phyloP scores from a whole-genome alignment of 2,888 invertebrate species.

The Ophraella communa region DNA sequence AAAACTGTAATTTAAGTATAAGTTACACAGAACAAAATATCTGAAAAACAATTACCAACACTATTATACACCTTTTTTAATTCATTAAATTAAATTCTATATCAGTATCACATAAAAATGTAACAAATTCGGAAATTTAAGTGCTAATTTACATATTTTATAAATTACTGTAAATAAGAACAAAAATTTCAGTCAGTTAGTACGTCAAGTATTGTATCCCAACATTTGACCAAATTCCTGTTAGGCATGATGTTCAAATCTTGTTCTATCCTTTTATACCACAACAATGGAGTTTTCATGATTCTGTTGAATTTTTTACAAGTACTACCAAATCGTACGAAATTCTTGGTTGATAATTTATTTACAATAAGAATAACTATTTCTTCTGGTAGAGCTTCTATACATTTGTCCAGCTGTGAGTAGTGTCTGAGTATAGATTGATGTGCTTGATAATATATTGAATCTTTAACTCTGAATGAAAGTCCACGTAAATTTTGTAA shows the following conservation, averaged over 20 bases:
- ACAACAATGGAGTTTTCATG: conserved; percentile 37
- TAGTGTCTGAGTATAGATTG: conserved; percentile 31
- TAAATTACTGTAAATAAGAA: no score
- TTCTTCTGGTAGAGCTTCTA: conserved; percentile 58
- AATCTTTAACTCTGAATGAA: conserved; percentile 51
- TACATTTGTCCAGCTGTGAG: conserved; percentile 42
- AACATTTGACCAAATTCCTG: conserved; percentile 4
- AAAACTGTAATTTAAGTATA: no score
- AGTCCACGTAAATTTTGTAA: conserved; percentile 53
- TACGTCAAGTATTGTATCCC: conserved; percentile 18
- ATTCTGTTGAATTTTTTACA: conserved; percentile 46
- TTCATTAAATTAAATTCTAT: no score
- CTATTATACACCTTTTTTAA: no score
- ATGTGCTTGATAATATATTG: conserved; percentile 52
- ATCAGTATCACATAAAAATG: no score
- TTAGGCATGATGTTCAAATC: conserved; percentile 17
- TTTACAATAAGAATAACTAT: conserved; percentile 50
- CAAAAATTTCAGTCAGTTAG: no score
- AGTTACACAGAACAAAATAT: no score
- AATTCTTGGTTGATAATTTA: conserved; percentile 42
- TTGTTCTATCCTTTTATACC: conserved; percentile 35
- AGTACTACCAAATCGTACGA: conserved; percentile 44
- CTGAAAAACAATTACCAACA: no score
- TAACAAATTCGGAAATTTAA: no score
- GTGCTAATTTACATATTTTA: no score